Evolutionary conservation across 23 tunicate species (phyloP).

Genomic region (Halocynthia roretzi): DNA sequence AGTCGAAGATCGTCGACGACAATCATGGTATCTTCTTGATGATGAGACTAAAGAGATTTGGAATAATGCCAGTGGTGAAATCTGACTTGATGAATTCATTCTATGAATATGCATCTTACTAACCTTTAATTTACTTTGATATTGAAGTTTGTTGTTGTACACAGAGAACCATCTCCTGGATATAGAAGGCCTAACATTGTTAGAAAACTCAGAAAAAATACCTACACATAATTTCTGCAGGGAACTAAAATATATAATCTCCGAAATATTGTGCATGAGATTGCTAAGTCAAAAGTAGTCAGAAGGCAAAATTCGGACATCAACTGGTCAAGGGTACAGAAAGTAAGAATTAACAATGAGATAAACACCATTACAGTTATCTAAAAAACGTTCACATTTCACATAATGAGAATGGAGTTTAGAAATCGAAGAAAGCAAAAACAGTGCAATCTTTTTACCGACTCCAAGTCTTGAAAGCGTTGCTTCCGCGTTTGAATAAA

Average conservation of each 20-base stretch:
- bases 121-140: conserved; percentile 61
- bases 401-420: no score
- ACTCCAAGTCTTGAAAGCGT: conserved; percentile 95
- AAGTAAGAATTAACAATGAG: no score
- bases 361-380: no score
- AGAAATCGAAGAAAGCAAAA: no score
- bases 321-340: no score
- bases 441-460: conserved; percentile 27
- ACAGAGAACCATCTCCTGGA: conserved; percentile 87
- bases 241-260: neutral
- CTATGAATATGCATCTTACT: neutral
- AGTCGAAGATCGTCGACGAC: conserved; percentile 77
- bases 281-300: no score
- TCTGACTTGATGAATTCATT: neutral
- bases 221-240: neutral
- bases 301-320: no score
- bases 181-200: no score
- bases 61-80: neutral
- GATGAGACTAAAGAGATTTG: conserved; percentile 4
- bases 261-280: no score
- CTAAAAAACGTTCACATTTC: no score
- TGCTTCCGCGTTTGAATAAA: conserved; percentile 79
- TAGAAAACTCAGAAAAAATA: conserved; percentile 3
- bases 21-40: conserved; percentile 75
- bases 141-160: conserved; percentile 63